A percentile compares a stretch with the other conserved stretches of the same genome.
phyloP scores from a whole-genome alignment of 2,888 invertebrate genomes.

The Heliconius charithonia region DNA sequence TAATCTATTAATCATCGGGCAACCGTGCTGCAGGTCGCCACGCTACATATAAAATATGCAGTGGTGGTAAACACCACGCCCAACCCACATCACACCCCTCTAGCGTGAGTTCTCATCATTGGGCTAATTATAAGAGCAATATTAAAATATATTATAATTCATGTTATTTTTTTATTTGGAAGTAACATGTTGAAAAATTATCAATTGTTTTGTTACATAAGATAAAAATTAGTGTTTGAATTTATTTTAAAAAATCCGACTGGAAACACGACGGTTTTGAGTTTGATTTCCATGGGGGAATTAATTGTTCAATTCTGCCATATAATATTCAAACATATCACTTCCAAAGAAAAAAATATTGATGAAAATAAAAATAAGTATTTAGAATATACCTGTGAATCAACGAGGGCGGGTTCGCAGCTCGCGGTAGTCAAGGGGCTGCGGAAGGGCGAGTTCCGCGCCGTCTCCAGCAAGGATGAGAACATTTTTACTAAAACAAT shows the following conservation, averaged over 20 bases:
- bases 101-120: conserved; percentile 69
- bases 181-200: background rate
- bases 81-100: conserved; percentile 60
- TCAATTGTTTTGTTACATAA: background rate
- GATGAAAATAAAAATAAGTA: background rate
- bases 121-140: conserved; percentile 51
- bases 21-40: conserved; percentile 53
- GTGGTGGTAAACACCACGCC: conserved; percentile 45
- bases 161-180: background rate
- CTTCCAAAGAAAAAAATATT: background rate
- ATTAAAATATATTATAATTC: background rate
- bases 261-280: too few relatives aligned
- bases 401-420: conserved; percentile 76
- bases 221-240: background rate
- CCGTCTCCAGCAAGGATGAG: conserved; percentile 84
- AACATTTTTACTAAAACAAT: conserved; percentile 78
- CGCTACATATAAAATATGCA: conserved; percentile 53
- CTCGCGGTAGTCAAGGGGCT: conserved; percentile 84
- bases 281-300: too few relatives aligned
- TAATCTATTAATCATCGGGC: conserved; percentile 73
- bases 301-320: too few relatives aligned
- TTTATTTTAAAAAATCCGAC: background rate
- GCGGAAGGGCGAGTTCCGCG: conserved; percentile 86
- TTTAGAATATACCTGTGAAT: conserved; percentile 56
- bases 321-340: too few relatives aligned